Conservation (phyloP, 2,113 vertebrate species). For the Pachyramphus minor region DNA sequence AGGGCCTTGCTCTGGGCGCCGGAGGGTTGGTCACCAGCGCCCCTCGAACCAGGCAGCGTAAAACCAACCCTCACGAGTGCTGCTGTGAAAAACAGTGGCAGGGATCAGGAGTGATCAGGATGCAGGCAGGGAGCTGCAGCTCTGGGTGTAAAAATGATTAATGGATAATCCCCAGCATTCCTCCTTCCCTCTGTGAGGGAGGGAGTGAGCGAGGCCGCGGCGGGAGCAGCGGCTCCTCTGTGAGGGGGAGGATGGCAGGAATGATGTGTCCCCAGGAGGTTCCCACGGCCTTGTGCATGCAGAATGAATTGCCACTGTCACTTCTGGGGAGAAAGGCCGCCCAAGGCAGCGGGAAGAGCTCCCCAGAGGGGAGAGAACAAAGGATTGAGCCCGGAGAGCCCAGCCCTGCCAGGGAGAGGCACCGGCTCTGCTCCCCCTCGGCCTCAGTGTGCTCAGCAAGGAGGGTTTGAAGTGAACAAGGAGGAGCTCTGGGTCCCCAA, state of each 20-base stretch:
- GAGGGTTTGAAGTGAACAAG: background rate
- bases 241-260: slow-evolving; percentile 26
- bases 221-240: slow-evolving; percentile 18
- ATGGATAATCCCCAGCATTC: slow-evolving; percentile 13
- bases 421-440: background rate
- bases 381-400: background rate
- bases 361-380: background rate
- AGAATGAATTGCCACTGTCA: slow-evolving; percentile 45
- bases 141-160: slow-evolving; percentile 17
- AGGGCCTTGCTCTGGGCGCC: background rate
- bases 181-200: background rate
- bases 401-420: background rate
- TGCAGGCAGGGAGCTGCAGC: slow-evolving; percentile 32
- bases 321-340: slow-evolving; percentile 27
- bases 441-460: background rate
- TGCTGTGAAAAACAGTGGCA: slow-evolving; percentile 18
- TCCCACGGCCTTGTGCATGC: background rate
- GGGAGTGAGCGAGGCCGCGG: background rate
- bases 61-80: slow-evolving; percentile 9
- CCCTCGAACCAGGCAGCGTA: background rate
- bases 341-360: background rate
- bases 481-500: background rate
- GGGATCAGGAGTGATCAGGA: slow-evolving; percentile 38
- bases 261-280: slow-evolving; percentile 31
- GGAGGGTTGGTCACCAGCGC: background rate